Evolutionary conservation across 2,797 vertebrate genomes (phyloP).

Genomic region (Ctenopoma kingsleyae): DNA sequence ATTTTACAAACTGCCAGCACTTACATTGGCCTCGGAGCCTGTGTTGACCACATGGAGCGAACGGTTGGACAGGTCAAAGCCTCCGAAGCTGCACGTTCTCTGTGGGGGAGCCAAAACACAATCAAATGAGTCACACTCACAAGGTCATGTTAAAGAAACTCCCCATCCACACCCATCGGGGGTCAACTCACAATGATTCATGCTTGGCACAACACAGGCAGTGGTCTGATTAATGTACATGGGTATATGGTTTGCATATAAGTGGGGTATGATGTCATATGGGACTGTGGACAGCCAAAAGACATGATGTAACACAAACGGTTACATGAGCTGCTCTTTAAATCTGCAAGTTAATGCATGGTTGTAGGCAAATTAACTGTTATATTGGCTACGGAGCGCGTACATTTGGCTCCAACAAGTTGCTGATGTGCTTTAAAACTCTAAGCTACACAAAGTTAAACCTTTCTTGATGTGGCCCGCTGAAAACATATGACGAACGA

Average conservation of each 20-base stretch:
- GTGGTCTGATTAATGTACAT: slow-evolving; percentile 67
- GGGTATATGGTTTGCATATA: slow-evolving; percentile 53
- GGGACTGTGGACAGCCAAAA: slow-evolving; percentile 66
- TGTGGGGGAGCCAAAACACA: slow-evolving; percentile 72
- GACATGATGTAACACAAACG: slow-evolving; percentile 69
- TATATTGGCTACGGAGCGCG: slow-evolving; percentile 14
- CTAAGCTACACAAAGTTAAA: neutral
- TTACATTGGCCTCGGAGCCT: slow-evolving; percentile 88
- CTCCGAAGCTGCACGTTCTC: slow-evolving; percentile 99
- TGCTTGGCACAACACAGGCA: slow-evolving; percentile 77
- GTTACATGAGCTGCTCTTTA: slow-evolving; percentile 51
- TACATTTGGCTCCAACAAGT: slow-evolving; percentile 5
- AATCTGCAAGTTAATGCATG: slow-evolving; percentile 23
- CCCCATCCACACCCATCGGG: slow-evolving; percentile 46
- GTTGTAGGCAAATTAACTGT: slow-evolving; percentile 42
- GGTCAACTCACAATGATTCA: slow-evolving; percentile 77
- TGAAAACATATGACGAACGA: slow-evolving; percentile 25
- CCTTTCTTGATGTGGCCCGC: slow-evolving; percentile 50
- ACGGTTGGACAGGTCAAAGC: slow-evolving; percentile 96
- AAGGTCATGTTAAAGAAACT: slow-evolving; percentile 30
- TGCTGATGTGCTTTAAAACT: slow-evolving; percentile 24
- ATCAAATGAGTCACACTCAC: slow-evolving; percentile 55
- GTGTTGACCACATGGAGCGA: slow-evolving; percentile 92
- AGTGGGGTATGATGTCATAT: slow-evolving; percentile 66
- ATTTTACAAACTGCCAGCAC: slow-evolving; percentile 62